A percentile compares a stretch with the other conserved stretches of the same genome.
These are phyloP conservation scores for Liopterus haemorrhoidalis DNA, from an alignment of 2,888 invertebrate genomes.

Conservation along the genomic window DNA sequence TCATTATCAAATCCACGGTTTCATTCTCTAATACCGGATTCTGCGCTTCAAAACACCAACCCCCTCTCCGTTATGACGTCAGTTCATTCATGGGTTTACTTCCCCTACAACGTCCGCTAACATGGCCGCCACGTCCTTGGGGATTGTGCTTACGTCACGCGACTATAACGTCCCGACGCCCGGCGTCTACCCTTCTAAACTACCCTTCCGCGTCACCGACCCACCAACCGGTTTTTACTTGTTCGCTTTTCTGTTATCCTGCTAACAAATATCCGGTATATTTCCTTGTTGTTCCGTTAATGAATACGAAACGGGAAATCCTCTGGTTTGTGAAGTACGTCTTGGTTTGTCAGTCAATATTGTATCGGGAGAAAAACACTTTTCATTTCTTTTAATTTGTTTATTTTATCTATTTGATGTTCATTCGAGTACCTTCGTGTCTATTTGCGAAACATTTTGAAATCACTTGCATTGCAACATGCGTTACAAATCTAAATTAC, in stretches of 20 bases:
- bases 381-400: too few species aligned
- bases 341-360: too few species aligned
- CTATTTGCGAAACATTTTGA: too few species aligned
- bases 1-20: too few species aligned
- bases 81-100: slow-evolving; percentile 37
- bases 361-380: too few species aligned
- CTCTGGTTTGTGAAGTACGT: too few species aligned
- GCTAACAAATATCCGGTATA: slow-evolving; percentile 23
- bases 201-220: slow-evolving; percentile 17
- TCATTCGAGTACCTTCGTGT: too few species aligned
- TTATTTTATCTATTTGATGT: too few species aligned
- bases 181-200: slow-evolving; percentile 22
- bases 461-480: too few species aligned
- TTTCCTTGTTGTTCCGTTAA: slow-evolving; percentile 8
- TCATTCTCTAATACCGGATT: too few species aligned
- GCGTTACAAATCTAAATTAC: too few species aligned
- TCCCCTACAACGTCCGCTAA: slow-evolving; percentile 31
- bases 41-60: background rate
- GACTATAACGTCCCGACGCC: slow-evolving; percentile 31
- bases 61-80: slow-evolving; percentile 33
- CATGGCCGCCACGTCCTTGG: slow-evolving; percentile 34
- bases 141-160: slow-evolving; percentile 35
- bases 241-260: slow-evolving; percentile 26
- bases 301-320: background rate
- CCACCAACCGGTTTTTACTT: slow-evolving; percentile 17